Evolutionary conservation across 64 coral and sea anemone species (phyloP), one percentile per base, ranked within the genome.

Genomic region (Orbicella faveolata): DNA sequence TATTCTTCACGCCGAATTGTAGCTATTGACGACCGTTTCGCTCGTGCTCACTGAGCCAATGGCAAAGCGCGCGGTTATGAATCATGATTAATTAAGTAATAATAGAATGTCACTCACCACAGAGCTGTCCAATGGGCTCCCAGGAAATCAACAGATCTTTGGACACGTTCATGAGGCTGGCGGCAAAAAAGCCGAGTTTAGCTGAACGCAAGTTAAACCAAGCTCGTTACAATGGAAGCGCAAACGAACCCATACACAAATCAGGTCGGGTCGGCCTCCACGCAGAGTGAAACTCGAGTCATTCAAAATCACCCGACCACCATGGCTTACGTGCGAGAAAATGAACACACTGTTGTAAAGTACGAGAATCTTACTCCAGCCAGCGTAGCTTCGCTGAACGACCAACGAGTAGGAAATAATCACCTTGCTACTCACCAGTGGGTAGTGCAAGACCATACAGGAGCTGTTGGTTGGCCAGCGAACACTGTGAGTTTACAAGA

Each of bases 61-160:
- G 83, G 91, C 59, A 8, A 80, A 53, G 76, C 72, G 64, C 74
- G 84, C 84, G 91, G 88, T 77, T 78, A 53, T 95, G 91, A 93
- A 88, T 91, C 91, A 91, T 96, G 94, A 95, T 99, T 91, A 96
- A 99, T 99, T 96, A 99, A 96, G 94, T 91, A 96, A 96, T 96
- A 99, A 99, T 96, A 91, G 91, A 83, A 99, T 93, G 97, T 99
- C 97, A 96, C 88, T 99, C 97, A 99, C 70, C 94, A 89, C 85
- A 66, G 75, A 61, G 74, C 90, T 90, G 72, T 77, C 97, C 97
- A 99, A 99, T 99, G 59, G 92, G 88, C 95, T 96, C 77, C 66
- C 91, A 93, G 88, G 67, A 95, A 90, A 83, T 83, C 88, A 93
- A 93, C 94, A 99, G 93, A 90, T 89, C 91, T 90, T 94, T 96